A percentile compares a stretch with the other conserved stretches of the same genome.
Conservation (phyloP, 2,113 vertebrate genomes). For the Psilopogon haemacephalus region DNA sequence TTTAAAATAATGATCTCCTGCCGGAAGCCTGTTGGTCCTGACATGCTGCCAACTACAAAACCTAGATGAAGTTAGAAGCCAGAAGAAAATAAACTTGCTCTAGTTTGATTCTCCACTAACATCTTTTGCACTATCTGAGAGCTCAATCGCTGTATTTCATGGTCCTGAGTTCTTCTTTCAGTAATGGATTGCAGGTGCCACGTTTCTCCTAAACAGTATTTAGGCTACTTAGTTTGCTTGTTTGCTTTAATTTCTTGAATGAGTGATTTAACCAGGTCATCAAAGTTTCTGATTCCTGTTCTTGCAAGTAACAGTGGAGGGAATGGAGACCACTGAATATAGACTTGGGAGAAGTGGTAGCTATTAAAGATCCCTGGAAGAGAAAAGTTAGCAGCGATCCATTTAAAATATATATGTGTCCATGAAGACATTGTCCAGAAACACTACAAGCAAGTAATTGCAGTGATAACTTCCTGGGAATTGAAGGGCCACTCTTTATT, state of each 20-base stretch:
- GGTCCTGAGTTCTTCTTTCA: conserved; percentile 29
- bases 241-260: conserved; percentile 62
- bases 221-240: conserved; percentile 59
- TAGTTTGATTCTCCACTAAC: conserved; percentile 28
- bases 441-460: background rate
- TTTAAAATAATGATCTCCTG: conserved; percentile 60
- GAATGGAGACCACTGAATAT: background rate
- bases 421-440: background rate
- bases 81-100: conserved; percentile 37
- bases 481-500: background rate
- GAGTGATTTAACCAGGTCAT: conserved; percentile 52
- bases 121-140: conserved; percentile 22
- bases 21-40: conserved; percentile 43
- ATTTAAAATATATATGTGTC: background rate
- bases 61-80: conserved; percentile 53
- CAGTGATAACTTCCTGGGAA: background rate
- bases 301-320: conserved; percentile 1
- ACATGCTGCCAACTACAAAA: conserved; percentile 44
- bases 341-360: background rate
- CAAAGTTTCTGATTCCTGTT: conserved; percentile 9
- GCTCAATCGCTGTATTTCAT: background rate
- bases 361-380: background rate
- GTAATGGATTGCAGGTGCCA: conserved; percentile 59
- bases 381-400: background rate
- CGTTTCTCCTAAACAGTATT: conserved; percentile 40